These are phyloP conservation scores for Platysternon megacephalum DNA, from an alignment of 2,113 vertebrate species.

Conservation along the genomic window DNA sequence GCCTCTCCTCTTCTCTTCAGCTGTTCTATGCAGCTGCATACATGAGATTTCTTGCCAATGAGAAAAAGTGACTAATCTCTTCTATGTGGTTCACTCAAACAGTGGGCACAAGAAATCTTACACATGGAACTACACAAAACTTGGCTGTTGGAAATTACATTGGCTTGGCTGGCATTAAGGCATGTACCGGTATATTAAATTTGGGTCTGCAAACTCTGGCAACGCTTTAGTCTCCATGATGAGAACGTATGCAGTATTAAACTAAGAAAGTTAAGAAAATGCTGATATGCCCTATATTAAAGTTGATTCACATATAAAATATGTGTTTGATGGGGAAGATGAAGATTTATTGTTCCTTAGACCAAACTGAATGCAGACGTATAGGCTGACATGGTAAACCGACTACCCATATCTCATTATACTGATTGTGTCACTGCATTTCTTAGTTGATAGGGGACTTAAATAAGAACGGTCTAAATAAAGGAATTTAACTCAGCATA, in stretches of 20 bases:
- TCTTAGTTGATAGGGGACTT: neutral
- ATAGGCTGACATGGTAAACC: neutral
- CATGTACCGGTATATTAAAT: neutral
- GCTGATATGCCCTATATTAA: neutral
- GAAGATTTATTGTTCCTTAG: neutral
- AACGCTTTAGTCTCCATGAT: neutral
- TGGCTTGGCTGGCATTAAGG: fast-evolving
- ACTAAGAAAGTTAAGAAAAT: neutral
- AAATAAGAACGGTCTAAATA: neutral
- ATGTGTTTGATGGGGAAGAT: neutral
- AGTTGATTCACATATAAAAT: neutral
- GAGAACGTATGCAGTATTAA: fast-evolving
- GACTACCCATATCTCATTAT: neutral
- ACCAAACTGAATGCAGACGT: neutral
- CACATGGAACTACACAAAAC: neutral
- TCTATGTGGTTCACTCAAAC: neutral
- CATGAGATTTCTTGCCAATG: neutral
- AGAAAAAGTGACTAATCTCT: neutral
- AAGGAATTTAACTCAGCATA: neutral
- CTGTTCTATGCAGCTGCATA: neutral
- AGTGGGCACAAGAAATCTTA: neutral
- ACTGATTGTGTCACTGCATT: neutral
- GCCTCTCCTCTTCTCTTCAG: neutral
- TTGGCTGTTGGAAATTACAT: neutral
- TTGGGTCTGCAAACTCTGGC: neutral